Base-by-base conservation (phyloP, 2,113 vertebrate species). In the Xerus inauris region DNA sequence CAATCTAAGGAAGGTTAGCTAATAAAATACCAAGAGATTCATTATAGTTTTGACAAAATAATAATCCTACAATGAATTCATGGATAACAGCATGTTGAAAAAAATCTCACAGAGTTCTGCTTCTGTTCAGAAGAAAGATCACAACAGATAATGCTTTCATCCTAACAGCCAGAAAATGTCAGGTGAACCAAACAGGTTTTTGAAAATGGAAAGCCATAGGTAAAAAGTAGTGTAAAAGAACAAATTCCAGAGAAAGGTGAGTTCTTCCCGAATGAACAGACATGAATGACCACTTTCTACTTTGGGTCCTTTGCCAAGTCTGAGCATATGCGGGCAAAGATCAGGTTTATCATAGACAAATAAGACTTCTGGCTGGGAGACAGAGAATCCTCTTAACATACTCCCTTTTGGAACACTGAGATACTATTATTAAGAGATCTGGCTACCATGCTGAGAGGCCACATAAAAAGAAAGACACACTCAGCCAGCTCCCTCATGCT, bases 161-260 rank as follows among this genome's bases (percentile, higher is more conserved):
- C 9, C 38, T 49, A 93, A 85, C 5, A 89, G 32, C 32, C 85
- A 81, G 14, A 88, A 91, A 88, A 67, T 28, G 42, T 54, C 75
- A 93, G 49, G 69, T 71, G 32, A 89, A 92, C 40, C 83, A 92
- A 93, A 38, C 32, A 72, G 45, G 62, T 71, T 77, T 96, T 91
- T 88, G 54, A 95, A 92, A 87, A 91, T 42, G 54, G 64, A 94
- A 90, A 57, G 24, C 47, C 80, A n/a, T 73, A 71, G 13, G 24
- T 59, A 75, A 88, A 64, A 91, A 77, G 30, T 42, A 91, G 0
- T 30, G 1, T 57, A 81, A 93, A 91, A 38, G 28, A 93, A 87
- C 72, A 51, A 83, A 64, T 49, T 86, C 0, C 32, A 89, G 51
- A 91, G 10, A 75, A 22, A 4, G 54, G 0, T 35, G 76, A 84